Conservation (phyloP, 1,140 invertebrate genomes). For the Pseudomyrmex sp. region DNA sequence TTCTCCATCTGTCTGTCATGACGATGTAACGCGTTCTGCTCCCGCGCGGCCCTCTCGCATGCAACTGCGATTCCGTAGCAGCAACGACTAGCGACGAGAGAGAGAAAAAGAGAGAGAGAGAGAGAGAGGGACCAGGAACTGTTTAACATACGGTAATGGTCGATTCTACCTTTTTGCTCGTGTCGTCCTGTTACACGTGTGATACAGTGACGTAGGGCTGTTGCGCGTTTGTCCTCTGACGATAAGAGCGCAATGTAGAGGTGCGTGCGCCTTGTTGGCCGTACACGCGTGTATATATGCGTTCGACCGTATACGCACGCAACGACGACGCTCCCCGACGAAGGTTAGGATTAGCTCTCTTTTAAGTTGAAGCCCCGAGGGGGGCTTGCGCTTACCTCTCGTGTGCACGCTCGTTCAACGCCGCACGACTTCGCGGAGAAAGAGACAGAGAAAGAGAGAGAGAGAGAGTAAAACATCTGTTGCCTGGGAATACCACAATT, state of each 20-base stretch:
- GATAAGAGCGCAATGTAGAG: constrained; percentile 56
- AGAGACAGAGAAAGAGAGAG: constrained; percentile 20
- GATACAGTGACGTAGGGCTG: constrained; percentile 52
- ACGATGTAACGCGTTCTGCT: neutral
- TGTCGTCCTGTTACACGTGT: constrained; percentile 43
- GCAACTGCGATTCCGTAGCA: constrained; percentile 44
- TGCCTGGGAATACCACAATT: constrained; percentile 50
- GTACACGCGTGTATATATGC: neutral
- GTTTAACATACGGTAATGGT: constrained; percentile 69
- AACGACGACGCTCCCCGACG: constrained; percentile 14
- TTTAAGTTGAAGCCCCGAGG: constrained; percentile 52
- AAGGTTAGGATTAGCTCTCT: constrained; percentile 63
- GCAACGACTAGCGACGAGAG: constrained; percentile 28
- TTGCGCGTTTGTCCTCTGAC: constrained; percentile 46
- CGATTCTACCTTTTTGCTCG: constrained; percentile 48
- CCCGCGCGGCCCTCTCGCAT: neutral
- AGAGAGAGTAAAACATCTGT: constrained; percentile 59
- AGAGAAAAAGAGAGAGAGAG: neutral
- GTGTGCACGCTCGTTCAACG: constrained; percentile 24
- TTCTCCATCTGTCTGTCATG: neutral
- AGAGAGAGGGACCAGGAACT: constrained; percentile 52
- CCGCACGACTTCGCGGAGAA: constrained; percentile 44
- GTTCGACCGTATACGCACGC: constrained; percentile 42
- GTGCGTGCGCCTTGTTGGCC: constrained; percentile 20
- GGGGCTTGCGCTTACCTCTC: constrained; percentile 26